Base-by-base conservation (phyloP, 2,113 vertebrate species). In the Platysternon megacephalum region DNA sequence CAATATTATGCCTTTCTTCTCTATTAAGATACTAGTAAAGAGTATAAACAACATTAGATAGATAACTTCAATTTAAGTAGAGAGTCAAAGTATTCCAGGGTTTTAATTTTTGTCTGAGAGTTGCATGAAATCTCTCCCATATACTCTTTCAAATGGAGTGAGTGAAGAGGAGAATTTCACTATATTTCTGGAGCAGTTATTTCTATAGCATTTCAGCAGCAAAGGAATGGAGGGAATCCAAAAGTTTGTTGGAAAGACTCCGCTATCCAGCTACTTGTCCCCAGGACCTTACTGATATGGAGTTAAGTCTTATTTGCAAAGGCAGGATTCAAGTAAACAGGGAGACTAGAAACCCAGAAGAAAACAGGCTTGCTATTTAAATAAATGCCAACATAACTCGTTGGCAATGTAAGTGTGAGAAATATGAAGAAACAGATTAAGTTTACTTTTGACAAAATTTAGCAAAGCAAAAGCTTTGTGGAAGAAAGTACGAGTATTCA, bases 191-290 rank as follows among this genome's bases (percentile, higher is more conserved):
- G 46, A 32, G 8, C 79, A 19, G 7, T 17, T 29, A 80, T 51
- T 29, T 79, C 46, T 39, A 79, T 48, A 13, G 22, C 5, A 48
- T 16, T 49, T 79, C 21, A 48, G 28, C 12, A 48, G 17, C 79
- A 49, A 35, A 52, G 28, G 19, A 51, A 19, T 51, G 12, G 48
- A 52, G 35, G 21, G 35, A 81, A 81, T 51, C 26, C 79, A 76
- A 46, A 76, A 46, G 11, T 42, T 28, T 76, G 42, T 28, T 76
- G 3, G 74, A 46, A 22, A 76, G 11, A 42, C 5, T 42, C 8
- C 26, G 14, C 3, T 42, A 3, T 9, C 49, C 82, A 72, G 29
- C 0, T 87, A 5, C 0, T 2, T 5, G 1, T 1, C 46, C 80
- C 51, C n/a, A 58, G 81, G 39, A 83, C 52, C 53, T 24, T 12